A percentile compares a stretch with the other conserved stretches of the same genome.
Conservation (phyloP, 1,140 invertebrate species). For the Protaetia brevitarsis region DNA sequence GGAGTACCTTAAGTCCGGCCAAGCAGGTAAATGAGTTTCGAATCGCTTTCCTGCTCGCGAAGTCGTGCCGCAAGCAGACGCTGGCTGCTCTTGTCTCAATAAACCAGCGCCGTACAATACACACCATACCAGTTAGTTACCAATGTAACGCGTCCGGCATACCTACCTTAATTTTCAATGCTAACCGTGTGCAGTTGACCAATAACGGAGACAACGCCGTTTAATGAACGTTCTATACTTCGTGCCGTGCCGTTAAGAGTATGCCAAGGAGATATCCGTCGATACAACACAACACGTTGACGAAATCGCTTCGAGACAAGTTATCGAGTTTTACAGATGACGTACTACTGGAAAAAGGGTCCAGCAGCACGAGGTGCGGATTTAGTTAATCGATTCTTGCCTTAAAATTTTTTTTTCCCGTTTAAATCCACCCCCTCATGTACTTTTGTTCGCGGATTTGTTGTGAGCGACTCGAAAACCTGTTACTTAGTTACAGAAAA, state of each 20-base stretch:
- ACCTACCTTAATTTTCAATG: background rate
- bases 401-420: too few species aligned
- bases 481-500: conserved; percentile 12
- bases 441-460: background rate
- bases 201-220: background rate
- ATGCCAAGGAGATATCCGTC: conserved; percentile 2
- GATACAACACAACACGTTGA: too few species aligned
- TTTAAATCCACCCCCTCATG: background rate
- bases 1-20: background rate
- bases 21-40: conserved; percentile 17
- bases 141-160: background rate
- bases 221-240: too few species aligned
- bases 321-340: too few species aligned
- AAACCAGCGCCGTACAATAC: background rate
- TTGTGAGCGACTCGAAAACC: conserved; percentile 10
- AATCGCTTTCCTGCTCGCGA: background rate
- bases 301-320: too few species aligned
- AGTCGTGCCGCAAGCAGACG: background rate
- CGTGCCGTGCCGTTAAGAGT: background rate
- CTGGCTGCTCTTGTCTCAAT: too few species aligned
- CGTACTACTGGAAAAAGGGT: too few species aligned
- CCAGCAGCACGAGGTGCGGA: too few species aligned
- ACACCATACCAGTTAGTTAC: conserved; percentile 2
- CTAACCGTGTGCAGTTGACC: background rate
- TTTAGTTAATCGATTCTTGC: too few species aligned